Evolutionary conservation across 2,888 invertebrate genomes (phyloP), one percentile per base, ranked within the genome.

Genomic region (Ophion costatus): DNA sequence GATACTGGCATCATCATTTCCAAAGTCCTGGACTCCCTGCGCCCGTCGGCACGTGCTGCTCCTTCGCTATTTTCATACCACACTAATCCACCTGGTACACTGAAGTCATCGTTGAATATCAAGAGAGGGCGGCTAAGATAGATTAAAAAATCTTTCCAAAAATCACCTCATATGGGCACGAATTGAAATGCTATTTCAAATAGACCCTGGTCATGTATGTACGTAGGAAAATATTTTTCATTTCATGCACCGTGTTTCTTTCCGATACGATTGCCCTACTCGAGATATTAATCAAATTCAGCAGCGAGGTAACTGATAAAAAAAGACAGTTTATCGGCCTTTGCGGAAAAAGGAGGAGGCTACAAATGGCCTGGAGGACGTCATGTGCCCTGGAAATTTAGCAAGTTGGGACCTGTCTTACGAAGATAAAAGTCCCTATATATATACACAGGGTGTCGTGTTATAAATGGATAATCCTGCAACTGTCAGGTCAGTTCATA

Each of bases 301-400:
- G 38, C 38, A 38, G 38, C 9, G 38, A 38, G 38, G 38, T 38
- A 38, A 6, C 5, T 38, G 38, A 38, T 38, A 38, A 6, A 38
- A 38, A 6, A 38, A 2, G 38, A 38, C 69, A 73, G 70, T 66
- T 14, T 66, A 57, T 71, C 57, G 33, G n/a, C 22, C 38, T 29
- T 24, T n/a, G 24, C 56, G 64, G 42, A n/a, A 63, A 66, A 78
- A 69, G 63, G 59, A 67, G 69, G 42, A 38, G 20, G 63, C 57
- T 24, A 76, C 82, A 79, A 85, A 82, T 82, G 56, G 71, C 67
- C 22, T 69, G 84, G 78, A 81, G 82, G 80, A 67, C 76, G 59
- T 70, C 56, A 6, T 51, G 22, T 42, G 45, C 59, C 73, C 57
- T 33, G 38, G 14, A 79, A 85, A 76, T 85, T 82, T 76, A 76